Percentiles rank a stretch among this genome's conserved stretches.
These are phyloP conservation scores for Agelastica alni DNA, from an alignment of 2,888 invertebrate species.

Conservation along the genomic window DNA sequence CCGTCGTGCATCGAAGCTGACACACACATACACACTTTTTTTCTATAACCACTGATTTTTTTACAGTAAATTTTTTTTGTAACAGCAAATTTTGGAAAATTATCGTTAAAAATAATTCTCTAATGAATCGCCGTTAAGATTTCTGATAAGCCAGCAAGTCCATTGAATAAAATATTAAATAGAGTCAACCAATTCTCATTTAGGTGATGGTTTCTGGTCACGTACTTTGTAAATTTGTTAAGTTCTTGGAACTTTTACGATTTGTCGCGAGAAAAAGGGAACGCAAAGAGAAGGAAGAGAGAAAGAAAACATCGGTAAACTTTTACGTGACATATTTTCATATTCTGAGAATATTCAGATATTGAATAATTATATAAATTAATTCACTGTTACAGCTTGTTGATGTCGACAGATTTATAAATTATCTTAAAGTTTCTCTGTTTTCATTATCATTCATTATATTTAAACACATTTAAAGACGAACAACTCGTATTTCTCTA, in stretches of 20 bases:
- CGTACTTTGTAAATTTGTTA: constrained; percentile 25
- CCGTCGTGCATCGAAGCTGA: no score
- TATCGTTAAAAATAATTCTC: no score
- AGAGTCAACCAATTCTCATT: constrained; percentile 24
- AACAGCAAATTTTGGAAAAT: no score
- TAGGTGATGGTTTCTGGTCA: constrained; percentile 21
- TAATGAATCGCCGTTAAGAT: no score
- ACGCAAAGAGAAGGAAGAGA: constrained; percentile 5
- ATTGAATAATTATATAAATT: constrained; percentile 20
- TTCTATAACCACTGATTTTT: no score
- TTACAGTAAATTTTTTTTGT: no score
- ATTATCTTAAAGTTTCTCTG: neutral
- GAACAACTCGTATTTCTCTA: no score
- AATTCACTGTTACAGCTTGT: constrained; percentile 6
- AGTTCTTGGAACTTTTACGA: constrained; percentile 25
- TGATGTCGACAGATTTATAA: neutral
- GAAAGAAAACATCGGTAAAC: constrained; percentile 3
- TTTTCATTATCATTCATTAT: neutral
- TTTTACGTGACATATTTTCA: constrained; percentile 19
- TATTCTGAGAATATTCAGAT: constrained; percentile 12
- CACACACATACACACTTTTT: no score
- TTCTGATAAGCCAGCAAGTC: neutral
- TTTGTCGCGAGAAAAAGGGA: constrained; percentile 5
- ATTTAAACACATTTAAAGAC: no score
- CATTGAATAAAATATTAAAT: constrained; percentile 19